Base-by-base conservation (phyloP, 2,113 vertebrate genomes). In the Pseudolaguvia tuberculata region DNA sequence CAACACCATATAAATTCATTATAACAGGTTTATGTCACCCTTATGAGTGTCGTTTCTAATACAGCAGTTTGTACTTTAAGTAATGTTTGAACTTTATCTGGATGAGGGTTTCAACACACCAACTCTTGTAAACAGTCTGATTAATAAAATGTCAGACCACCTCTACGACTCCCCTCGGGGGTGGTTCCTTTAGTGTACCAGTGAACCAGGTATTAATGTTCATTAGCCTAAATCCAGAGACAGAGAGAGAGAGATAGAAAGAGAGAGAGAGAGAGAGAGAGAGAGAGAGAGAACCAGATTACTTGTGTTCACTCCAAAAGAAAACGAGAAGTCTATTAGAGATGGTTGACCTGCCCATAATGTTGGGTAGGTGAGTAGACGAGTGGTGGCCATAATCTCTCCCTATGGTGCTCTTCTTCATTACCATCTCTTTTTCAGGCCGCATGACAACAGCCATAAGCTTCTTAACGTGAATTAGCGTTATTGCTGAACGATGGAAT, bases 331-430 rank as follows among this genome's bases (percentile, higher is more conserved):
- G 68, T 82, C 79, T 80, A 88, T 90, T 89, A 88, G 82, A 81
- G 84, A 88, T 87, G 88, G 85, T 81, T 90, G 90, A 91, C 88
- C 89, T 87, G 87, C 87, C 80, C 79, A 82, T 84, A 90, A 89
- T 87, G 85, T 87, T 79, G 82, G 80, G 82, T 86, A 75, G 42
- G 51, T 55, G 63, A 83, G 77, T 75, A 18, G 31, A 78, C 67
- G 58, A 57, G 71, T 69, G 75, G 67, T 29, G 84, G 80, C 73
- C 68, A 84, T 88, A 87, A 89, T 91, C 87, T 90, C 85, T 80
- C 81, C 84, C 84, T 78, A 78, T 76, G 83, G 81, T 82, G 85
- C 85, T 80, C 79, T 80, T 88, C 83, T 80, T 88, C 83, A 85
- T 87, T 86, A 86, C 83, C 79, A 76, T 13, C 65, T 57, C 23